Evolutionary conservation across 2,113 vertebrate species (phyloP), one percentile per base, ranked within the genome.

Genomic region (Prunella fulvescens): DNA sequence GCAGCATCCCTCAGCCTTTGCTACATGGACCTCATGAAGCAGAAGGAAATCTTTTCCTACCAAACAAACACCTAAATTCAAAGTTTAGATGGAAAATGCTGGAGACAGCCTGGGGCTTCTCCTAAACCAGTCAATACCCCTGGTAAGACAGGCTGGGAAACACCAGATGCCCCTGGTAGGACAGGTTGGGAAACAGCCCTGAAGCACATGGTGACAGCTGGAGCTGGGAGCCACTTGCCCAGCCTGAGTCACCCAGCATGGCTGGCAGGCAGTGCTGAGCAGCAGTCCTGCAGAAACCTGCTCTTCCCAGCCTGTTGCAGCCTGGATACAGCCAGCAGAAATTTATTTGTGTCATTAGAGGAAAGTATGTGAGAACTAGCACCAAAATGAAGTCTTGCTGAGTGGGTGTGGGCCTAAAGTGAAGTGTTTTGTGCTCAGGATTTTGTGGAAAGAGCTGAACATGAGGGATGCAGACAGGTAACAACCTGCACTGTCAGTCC

Each of bases 381-480:
- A 56, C 11, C 2, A 17, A 47, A 85, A 35, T 3, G 3, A 79
- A 81, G 35, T 12, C 29, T 29, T 78, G 56, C 61, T 50, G 19
- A 26, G 50, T 1, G 14, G 42, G 60, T 7, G 50, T 1, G 2
- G n/a, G 62, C 62, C 22, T 35, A 16, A 70, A 70, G 56, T 60
- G 71, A 0, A 0, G 0, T 24, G 60, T 54, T 62, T 22, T 8
- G 15, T 22, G 37, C 69, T 70, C 0, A 0, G 2, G 1, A 18
- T 48, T 73, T 29, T 18, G 60, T 53, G 39, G 67, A 44, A 47
- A 33, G 0, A 1, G 62, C 33, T 67, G 71, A 76, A 82, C 0
- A 0, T 61, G 51, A 70, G 31, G 74, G 81, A 61, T 19, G 76
- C 51, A 77, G 86, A 37, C 67, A 58, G 4, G 15, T 26, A 83